Percentiles rank a stretch among this genome's conserved stretches.
phyloP scores from a whole-genome alignment of 2,888 invertebrate genomes.

The Acronicta psi region DNA sequence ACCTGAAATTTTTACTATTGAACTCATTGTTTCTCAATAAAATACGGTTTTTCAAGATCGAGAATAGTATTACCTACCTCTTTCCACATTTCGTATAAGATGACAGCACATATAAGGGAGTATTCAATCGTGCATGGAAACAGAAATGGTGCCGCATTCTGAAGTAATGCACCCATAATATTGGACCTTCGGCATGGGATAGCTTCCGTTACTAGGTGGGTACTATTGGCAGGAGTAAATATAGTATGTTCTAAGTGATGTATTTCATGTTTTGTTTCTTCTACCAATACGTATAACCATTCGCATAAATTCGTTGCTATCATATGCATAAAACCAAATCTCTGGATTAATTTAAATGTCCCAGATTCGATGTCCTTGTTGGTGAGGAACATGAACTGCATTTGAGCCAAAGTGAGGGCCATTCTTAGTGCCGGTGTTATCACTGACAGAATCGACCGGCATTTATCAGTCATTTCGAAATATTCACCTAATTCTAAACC shows the following conservation, averaged over 20 bases:
- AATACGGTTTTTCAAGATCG: neutral
- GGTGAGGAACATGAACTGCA: conserved; percentile 98
- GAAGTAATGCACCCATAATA: conserved; percentile 92
- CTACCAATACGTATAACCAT: conserved; percentile 96
- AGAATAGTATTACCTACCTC: conserved; percentile 85
- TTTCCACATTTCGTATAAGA: conserved; percentile 97
- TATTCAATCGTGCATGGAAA: conserved; percentile 97
- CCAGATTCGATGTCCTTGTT: conserved; percentile 92
- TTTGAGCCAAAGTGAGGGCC: conserved; percentile 95
- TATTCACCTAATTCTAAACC: conserved; percentile 93
- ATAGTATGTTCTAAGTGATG: conserved; percentile 90
- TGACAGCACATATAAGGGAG: conserved; percentile 96
- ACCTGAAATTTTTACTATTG: conserved; percentile 67
- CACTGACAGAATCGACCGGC: conserved; percentile 91
- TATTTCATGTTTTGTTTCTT: conserved; percentile 96
- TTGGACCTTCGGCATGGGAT: conserved; percentile 89
- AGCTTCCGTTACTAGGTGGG: conserved; percentile 61
- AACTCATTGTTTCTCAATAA: neutral
- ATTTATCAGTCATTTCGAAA: conserved; percentile 92
- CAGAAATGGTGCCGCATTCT: conserved; percentile 93
- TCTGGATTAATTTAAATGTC: conserved; percentile 91
- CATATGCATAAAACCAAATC: conserved; percentile 98
- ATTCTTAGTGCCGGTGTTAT: conserved; percentile 95
- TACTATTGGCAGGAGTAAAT: conserved; percentile 51
- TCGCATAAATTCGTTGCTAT: conserved; percentile 97